Evolutionary conservation across 2,797 vertebrate species (phyloP), one percentile per base, ranked within the genome.

Genomic region (Pangasius macronema): DNA sequence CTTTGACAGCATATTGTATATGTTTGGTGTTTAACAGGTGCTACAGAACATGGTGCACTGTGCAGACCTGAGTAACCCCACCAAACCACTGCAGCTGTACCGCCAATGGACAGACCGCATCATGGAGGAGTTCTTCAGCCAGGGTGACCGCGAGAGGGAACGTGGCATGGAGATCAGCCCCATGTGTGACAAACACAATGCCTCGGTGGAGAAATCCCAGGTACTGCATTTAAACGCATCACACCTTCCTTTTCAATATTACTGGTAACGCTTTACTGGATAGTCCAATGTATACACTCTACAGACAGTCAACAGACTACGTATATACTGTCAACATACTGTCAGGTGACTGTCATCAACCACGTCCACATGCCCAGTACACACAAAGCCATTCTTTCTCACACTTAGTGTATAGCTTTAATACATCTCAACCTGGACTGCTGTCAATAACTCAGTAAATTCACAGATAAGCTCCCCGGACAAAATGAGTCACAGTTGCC

Each of bases 131-230:
- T 96, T 97, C 93, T 97, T 96, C 93, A 89, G 36, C 36, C 96
- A 97, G 22, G 96, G 96, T 0, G 96, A 97, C 90, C 88, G 92
- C 0, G 96, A 97, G 85, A 90, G 96, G 5, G 96, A 96, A 84
- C 93, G 93, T 0, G 96, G 95, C 86, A 99, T 99, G 98, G 98
- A 99, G 89, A 98, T 99, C 92, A 99, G 98, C 89, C 97, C 98
- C 0, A 99, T 99, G 98, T 99, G 98, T 57, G 98, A 99, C 94
- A 99, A 99, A 49, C 98, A 99, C 93, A 99, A 95, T 0, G 96
- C 96, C 76, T 96, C 96, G 0, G 94, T 97, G 79, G 96, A 97
- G 92, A 97, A 97, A 85, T 94, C 95, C 80, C 96, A 97, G 96
- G 96, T 96, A 80, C 9, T 30, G 16, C n/a, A 65, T 63, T 63